phyloP scores from a whole-genome alignment of 2,888 invertebrate species.

The Tiliacea citrago region DNA sequence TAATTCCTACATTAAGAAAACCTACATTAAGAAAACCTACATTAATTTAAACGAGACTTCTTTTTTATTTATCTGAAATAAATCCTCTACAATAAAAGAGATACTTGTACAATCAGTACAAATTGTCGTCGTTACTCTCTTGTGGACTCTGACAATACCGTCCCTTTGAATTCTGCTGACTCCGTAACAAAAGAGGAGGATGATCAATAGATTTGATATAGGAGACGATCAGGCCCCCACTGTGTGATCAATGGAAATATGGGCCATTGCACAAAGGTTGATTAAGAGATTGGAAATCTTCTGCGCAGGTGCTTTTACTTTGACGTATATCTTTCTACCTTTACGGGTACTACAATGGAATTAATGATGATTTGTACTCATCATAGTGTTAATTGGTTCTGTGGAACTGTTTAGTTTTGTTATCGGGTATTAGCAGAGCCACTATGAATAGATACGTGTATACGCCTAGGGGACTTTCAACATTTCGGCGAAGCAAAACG shows the following conservation, averaged over 20 bases:
- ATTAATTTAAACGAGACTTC: neutral
- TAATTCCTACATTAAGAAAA: no score
- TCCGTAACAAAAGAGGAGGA: slow-evolving; percentile 35
- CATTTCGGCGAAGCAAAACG: neutral
- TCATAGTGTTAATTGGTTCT: neutral
- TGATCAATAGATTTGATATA: slow-evolving; percentile 50
- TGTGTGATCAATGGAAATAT: slow-evolving; percentile 48
- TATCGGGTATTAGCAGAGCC: no score
- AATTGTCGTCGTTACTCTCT: slow-evolving; percentile 39
- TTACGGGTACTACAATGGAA: neutral
- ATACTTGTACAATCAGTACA: slow-evolving; percentile 29
- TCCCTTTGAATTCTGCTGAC: slow-evolving; percentile 41
- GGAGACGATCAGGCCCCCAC: slow-evolving; percentile 28
- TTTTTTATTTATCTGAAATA: slow-evolving; percentile 4
- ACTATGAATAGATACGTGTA: neutral
- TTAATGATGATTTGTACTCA: slow-evolving; percentile 7
- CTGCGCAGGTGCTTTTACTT: slow-evolving; percentile 3
- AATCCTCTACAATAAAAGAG: slow-evolving; percentile 17
- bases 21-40: no score
- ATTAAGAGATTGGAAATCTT: slow-evolving; percentile 33
- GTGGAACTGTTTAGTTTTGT: neutral
- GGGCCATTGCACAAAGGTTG: slow-evolving; percentile 37
- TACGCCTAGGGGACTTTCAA: neutral
- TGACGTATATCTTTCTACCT: neutral
- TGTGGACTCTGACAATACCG: slow-evolving; percentile 25